Evolutionary conservation across 2,797 vertebrate genomes (phyloP), one percentile per base, ranked within the genome.

Genomic region (Macrochelys suwanniensis): DNA sequence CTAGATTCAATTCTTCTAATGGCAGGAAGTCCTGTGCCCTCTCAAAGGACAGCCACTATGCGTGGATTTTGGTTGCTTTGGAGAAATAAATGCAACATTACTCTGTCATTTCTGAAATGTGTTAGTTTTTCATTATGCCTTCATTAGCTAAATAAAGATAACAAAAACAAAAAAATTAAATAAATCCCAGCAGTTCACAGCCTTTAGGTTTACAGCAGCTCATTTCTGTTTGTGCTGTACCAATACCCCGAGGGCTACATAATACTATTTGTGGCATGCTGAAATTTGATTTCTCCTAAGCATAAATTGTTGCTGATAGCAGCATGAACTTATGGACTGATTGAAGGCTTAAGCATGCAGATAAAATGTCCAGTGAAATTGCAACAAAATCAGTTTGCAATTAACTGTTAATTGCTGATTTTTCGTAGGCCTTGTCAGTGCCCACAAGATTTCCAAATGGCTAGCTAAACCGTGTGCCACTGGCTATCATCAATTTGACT

Each of bases 401-500:
- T n/a, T 86, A 87, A 61, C 86, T 85, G 33, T 51, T 5, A 90
- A 95, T 49, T 86, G 74, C 47, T 1, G 6, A 50, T 49, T 82
- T 42, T 88, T 28, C 0, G 0, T 86, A 0, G 3, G 59, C 6
- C 16, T 6, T 47, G 23, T 71, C 0, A 0, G 31, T 42, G 68
- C 10, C 37, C 21, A 23, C 68, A 71, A 42, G 37, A 71, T 68
- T 37, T n/a, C 61, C 10, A 71, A 42, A 54, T 3, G 5, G 25
- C 1, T 5, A 81, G 65, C 10, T 1, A 65, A 54, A 82, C 5
- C 0, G 15, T 83, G 77, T 2, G n/a, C 57, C 25, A 54, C 0
- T 17, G 77, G 61, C 42, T 33, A 25, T 45, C 31, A 1, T 59
- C 0, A 0, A 54, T 68, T 50, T 0, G 1, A n/a, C 47, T 0